A percentile compares a stretch with the other conserved stretches of the same genome.
phyloP scores from a whole-genome alignment of 2,888 invertebrate species.

The Villa cingulata region DNA sequence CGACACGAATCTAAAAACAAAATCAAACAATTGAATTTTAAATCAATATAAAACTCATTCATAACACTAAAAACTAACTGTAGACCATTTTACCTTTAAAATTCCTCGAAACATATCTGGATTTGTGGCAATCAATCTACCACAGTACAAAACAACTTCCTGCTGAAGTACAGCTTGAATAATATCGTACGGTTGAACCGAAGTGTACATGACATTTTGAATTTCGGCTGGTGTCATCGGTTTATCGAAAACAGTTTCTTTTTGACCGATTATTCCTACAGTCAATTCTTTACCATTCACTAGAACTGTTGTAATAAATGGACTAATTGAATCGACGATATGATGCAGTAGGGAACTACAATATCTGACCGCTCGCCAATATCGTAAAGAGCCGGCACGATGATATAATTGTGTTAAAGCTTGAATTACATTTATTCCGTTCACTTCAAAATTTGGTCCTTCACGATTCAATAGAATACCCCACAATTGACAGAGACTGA shows the following conservation, averaged over 20 bases:
- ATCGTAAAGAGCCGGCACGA: conserved; percentile 69
- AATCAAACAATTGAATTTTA: no score
- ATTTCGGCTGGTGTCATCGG: conserved; percentile 96
- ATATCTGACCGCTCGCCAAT: conserved; percentile 89
- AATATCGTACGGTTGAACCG: conserved; percentile 78
- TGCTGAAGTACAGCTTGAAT: conserved; percentile 51
- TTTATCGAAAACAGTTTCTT: conserved; percentile 93
- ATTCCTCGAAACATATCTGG: conserved; percentile 93
- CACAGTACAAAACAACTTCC: conserved; percentile 88
- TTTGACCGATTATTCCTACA: conserved; percentile 85
- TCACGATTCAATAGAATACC: conserved; percentile 69
- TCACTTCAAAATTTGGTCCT: conserved; percentile 64
- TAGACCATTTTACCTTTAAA: conserved; percentile 47
- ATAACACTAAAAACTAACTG: not conserved
- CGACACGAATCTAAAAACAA: conserved; percentile 47
- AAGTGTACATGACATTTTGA: conserved; percentile 79
- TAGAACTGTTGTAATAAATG: conserved; percentile 92
- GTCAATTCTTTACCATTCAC: conserved; percentile 95
- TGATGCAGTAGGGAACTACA: conserved; percentile 88
- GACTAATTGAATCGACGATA: conserved; percentile 94
- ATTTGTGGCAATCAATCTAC: conserved; percentile 80
- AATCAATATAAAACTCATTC: not conserved
- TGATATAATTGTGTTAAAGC: conserved; percentile 61
- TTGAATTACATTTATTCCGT: conserved; percentile 48
- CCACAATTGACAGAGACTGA: conserved; percentile 68